phyloP scores from a whole-genome alignment of 2,888 invertebrate species.

The Norana najaformis region DNA sequence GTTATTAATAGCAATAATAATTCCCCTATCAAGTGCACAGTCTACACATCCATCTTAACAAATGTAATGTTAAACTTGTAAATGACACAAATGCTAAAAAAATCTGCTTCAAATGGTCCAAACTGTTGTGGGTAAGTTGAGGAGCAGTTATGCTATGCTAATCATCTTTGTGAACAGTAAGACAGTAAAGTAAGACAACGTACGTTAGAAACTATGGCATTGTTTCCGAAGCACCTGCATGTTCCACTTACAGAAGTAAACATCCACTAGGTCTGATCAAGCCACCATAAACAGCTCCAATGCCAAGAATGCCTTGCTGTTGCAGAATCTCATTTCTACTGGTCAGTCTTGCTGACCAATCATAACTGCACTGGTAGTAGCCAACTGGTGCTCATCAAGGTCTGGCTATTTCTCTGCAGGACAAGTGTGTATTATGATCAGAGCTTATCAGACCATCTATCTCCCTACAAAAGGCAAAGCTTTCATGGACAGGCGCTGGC shows the following conservation, averaged over 20 bases:
- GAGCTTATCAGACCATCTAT: no score
- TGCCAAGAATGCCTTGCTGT: neutral
- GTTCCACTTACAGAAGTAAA: neutral
- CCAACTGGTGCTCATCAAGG: neutral
- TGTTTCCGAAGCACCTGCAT: neutral
- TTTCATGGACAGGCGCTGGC: neutral
- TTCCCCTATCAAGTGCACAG: neutral
- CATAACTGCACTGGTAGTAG: neutral
- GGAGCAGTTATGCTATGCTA: neutral
- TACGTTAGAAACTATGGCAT: neutral
- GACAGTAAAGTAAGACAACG: neutral
- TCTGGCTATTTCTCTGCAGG: neutral
- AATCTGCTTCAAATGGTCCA: neutral
- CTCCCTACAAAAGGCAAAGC: neutral
- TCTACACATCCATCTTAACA: slow-evolving; percentile 9
- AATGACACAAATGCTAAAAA: neutral
- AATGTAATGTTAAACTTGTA: neutral
- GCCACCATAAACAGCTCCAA: neutral
- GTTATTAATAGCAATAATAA: neutral
- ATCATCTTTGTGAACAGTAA: neutral
- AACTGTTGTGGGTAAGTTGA: neutral
- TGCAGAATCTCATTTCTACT: neutral
- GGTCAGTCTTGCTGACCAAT: neutral
- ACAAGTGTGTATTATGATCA: no score
- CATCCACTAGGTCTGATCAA: neutral